A percentile compares a stretch with the other conserved stretches of the same genome.
phyloP scores from a whole-genome alignment of 2,797 vertebrate genomes.

The Esox lucius region DNA sequence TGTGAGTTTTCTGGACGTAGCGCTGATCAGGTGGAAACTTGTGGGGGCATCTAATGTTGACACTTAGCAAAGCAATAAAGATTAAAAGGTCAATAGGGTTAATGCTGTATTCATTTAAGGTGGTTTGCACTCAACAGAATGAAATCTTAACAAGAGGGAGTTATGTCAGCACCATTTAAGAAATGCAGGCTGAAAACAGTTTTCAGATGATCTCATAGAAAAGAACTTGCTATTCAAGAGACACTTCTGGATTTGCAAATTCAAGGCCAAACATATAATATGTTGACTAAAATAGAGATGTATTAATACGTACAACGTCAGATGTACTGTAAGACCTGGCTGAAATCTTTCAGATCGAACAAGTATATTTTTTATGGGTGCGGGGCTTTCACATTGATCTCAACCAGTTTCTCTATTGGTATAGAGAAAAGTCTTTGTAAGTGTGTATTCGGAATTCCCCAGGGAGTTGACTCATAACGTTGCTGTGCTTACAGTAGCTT shows the following conservation, averaged over 20 bases:
- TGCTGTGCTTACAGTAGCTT: not conserved
- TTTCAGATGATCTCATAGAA: too few species aligned
- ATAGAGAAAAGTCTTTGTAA: not conserved
- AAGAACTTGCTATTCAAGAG: too few species aligned
- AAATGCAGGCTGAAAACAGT: too few species aligned
- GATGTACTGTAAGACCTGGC: too few species aligned
- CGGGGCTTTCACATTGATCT: too few species aligned
- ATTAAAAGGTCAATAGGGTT: not conserved
- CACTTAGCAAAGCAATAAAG: not conserved
- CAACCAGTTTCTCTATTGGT: too few species aligned
- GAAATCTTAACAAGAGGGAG: not conserved
- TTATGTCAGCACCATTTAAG: not conserved
- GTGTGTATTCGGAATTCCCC: not conserved
- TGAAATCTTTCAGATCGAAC: too few species aligned
- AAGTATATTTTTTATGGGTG: too few species aligned
- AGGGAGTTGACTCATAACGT: not conserved
- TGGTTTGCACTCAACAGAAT: not conserved
- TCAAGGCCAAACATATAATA: too few species aligned
- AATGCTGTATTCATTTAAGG: not conserved
- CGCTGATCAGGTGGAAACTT: not conserved
- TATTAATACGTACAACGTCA: too few species aligned
- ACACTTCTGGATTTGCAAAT: too few species aligned
- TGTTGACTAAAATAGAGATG: too few species aligned
- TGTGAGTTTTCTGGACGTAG: not conserved
- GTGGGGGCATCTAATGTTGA: not conserved